Base-by-base conservation (phyloP, 37 sponge, comb jelly and placozoan species). In the Ephydatia muelleri region DNA sequence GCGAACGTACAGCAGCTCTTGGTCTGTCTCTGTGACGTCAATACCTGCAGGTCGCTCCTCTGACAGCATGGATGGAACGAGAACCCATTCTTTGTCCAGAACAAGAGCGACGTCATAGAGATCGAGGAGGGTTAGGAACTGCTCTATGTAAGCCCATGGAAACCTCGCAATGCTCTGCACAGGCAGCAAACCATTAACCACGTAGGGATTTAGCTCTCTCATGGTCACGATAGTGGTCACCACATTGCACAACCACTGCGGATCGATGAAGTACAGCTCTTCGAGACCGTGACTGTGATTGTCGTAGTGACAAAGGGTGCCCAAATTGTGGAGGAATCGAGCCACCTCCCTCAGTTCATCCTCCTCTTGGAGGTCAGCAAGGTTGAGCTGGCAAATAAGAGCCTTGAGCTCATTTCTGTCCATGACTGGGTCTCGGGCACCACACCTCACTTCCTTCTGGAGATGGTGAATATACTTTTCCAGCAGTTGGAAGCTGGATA, bases 181-280 rank as follows among this genome's bases (percentile, higher is more conserved):
- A 65, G 77, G 72, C 21, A 92, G 83, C 25, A 95, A 92, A 28
- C 95, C 94, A 35, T 92, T 88, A 48, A 72, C 83, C 12, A 96
- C 82, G 79, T 79, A 96, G 0, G 92, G 95, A 72, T 93, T 96
- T 76, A 70, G 78, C 81, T 92, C 92, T n/a, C 86, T 85, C 73
- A 96, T 83, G 19, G 94, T 93, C 13, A 96, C 87, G 2, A 96
- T 82, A 8, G 82, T 90, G 27, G 94, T 85, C 92, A 96, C 93
- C 90, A 96, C 85, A 68, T 96, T 85, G 48, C 92, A 93, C 26
- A 96, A 90, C 97, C 97, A 96, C 37, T 87, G 89, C 23, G 97
- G 97, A 38, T 96, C 94, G 39, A 93, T 74, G 68, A 96, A 96
- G 78, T 91, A 91, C 49, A 96, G 87, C 81, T 96, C 92, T 75